Evolutionary conservation across 2,888 invertebrate genomes (phyloP).

Genomic region (Hoplodrina blanda): DNA sequence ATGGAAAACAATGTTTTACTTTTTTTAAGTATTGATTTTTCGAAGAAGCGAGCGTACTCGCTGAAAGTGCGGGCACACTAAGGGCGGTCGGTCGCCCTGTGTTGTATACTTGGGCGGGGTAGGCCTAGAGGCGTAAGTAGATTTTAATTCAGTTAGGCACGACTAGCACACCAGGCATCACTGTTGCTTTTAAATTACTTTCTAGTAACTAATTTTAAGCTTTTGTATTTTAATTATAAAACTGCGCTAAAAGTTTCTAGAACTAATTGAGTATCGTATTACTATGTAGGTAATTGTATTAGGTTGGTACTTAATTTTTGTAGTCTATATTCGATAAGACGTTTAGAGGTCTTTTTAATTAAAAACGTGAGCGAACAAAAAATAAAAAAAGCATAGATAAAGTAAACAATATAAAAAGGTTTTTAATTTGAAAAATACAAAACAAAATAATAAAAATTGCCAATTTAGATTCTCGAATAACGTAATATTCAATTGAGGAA

Average conservation of each 20-base stretch:
- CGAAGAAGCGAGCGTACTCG: conserved; percentile 63
- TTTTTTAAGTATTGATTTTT: conserved; percentile 35
- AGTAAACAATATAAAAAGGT: too few relatives aligned
- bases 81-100: conserved; percentile 69
- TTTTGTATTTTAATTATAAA: conserved; percentile 10
- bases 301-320: background rate
- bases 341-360: background rate
- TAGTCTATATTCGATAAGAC: conserved; percentile 7
- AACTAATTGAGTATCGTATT: conserved; percentile 3
- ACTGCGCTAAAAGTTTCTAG: background rate
- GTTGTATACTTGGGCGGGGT: conserved; percentile 72
- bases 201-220: conserved; percentile 22
- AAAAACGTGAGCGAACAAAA: background rate
- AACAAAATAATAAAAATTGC: background rate
- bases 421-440: background rate
- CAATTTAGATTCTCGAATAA: conserved; percentile 1
- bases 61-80: conserved; percentile 69
- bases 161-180: conserved; percentile 57
- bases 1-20: conserved; percentile 36
- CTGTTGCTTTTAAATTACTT: conserved; percentile 48
- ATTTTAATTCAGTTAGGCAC: conserved; percentile 81
- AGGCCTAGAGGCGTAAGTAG: conserved; percentile 58
- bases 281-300: conserved; percentile 16
- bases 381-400: background rate
- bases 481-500: conserved; percentile 38